Base-by-base conservation (phyloP, 2,888 invertebrate species). In the Lasioglossum marginatum region DNA sequence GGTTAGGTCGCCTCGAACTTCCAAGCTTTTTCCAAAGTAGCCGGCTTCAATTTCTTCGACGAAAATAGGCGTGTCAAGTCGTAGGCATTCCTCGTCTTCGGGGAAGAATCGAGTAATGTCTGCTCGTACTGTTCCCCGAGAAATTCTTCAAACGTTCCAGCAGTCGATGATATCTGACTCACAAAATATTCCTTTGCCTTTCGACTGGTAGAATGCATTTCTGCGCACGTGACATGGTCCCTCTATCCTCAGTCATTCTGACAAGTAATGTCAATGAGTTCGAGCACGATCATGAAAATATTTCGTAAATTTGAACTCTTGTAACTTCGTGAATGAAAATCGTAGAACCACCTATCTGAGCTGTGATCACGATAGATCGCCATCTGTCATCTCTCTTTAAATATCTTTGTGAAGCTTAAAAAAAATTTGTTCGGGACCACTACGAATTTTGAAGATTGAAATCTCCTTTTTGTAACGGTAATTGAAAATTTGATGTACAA, bases 111-210 rank as follows among this genome's bases (percentile, higher is more conserved):
- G 52, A 52, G 45, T 45, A 82, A 79, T 45, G 73, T 57, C 40
- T 82, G 68, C 63, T 43, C 31, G 63, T 40, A 45, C 37, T 79
- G 31, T 48, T 52, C 66, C 66, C 43, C 5, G 6, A 27, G 66
- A 52, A 68, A 82, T 79, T 27, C 31, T 43, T 73, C 73, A 73
- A 72, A 57, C 73, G 68, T 34, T 66, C 16, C 66, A 52, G n/a
- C 66, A 48, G 68, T 68, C 79, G 83, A 76, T 72, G 72, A 68
- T 57, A 79, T 83, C 83, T 83, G 84, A 79, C 79, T 83, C 79
- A 31, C 79, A 77, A 79, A 85, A 85, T 77, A 57, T 72, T 72
- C 52, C 76, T 83, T 83, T 83, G 72, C 73, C 66, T 76, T 40
- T 79, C 10, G 19, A 16, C 63, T 16, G 6, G 63, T 16, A 31